These are phyloP conservation scores for Epinephelus coioides DNA, from an alignment of 2,797 vertebrate species.

Conservation along the genomic window DNA sequence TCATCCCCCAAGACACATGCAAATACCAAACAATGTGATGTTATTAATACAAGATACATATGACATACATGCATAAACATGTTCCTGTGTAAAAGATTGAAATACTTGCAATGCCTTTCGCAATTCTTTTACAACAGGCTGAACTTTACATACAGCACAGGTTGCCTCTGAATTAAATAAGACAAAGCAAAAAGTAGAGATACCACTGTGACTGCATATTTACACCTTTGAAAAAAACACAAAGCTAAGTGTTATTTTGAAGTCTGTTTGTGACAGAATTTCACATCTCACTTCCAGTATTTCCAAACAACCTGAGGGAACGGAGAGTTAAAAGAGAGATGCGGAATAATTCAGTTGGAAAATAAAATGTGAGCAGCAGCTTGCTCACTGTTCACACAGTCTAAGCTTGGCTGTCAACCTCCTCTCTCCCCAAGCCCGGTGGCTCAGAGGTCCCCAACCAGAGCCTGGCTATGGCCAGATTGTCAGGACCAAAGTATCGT, in stretches of 20 bases:
- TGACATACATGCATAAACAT: conserved; percentile 14
- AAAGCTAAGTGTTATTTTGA: conserved; percentile 13
- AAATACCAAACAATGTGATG: background rate
- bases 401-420: conserved; percentile 29
- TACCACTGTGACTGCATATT: background rate
- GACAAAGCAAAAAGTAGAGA: background rate
- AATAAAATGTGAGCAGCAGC: conserved; percentile 36
- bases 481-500: conserved; percentile 33
- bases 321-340: conserved; percentile 18
- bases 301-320: conserved; percentile 49
- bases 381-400: conserved; percentile 11
- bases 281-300: conserved; percentile 23
- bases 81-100: conserved; percentile 22
- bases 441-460: conserved; percentile 42
- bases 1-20: background rate
- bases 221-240: conserved; percentile 15
- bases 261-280: conserved; percentile 26
- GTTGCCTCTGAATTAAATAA: background rate
- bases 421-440: conserved; percentile 28
- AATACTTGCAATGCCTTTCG: conserved; percentile 1
- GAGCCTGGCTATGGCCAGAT: conserved; percentile 51
- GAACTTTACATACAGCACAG: background rate
- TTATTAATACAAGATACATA: no score
- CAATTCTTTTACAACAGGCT: conserved; percentile 8
- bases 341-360: conserved; percentile 28